phyloP scores from a whole-genome alignment of 2,888 invertebrate genomes.

The Pammene fasciana region DNA sequence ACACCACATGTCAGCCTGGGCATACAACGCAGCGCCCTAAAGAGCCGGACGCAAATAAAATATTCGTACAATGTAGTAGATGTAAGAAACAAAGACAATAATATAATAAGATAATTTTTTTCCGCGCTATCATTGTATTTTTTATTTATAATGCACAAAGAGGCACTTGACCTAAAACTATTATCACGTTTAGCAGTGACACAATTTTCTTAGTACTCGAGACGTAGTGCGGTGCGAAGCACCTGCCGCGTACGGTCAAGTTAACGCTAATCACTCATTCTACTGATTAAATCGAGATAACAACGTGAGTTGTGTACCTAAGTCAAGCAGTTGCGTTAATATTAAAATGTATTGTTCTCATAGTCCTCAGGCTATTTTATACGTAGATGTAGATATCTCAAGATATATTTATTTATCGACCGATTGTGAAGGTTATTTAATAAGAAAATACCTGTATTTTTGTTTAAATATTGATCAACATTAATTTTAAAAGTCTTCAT shows the following conservation, averaged over 20 bases:
- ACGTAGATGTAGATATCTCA: background rate
- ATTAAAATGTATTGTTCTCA: slow-evolving; percentile 27
- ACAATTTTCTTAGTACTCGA: slow-evolving; percentile 35
- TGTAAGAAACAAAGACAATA: slow-evolving; percentile 49
- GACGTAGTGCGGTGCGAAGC: slow-evolving; percentile 22
- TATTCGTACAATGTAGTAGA: background rate
- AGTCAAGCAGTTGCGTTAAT: slow-evolving; percentile 21
- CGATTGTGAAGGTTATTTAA: background rate
- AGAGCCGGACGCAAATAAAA: slow-evolving; percentile 45
- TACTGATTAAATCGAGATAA: slow-evolving; percentile 43
- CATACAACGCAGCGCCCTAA: slow-evolving; percentile 11
- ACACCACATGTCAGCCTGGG: background rate
- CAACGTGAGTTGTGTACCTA: slow-evolving; percentile 32
- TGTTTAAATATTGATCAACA: no score
- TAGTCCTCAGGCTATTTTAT: background rate
- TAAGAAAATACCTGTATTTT: background rate
- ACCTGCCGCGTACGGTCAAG: slow-evolving; percentile 33
- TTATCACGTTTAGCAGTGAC: slow-evolving; percentile 50
- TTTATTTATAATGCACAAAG: slow-evolving; percentile 60
- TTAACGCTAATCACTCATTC: slow-evolving; percentile 42
- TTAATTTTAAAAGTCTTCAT: no score
- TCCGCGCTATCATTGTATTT: slow-evolving; percentile 66
- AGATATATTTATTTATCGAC: background rate
- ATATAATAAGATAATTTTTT: slow-evolving; percentile 62
- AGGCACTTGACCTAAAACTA: slow-evolving; percentile 66